These are phyloP conservation scores for Bedellia somnulentella DNA, from an alignment of 2,888 invertebrate species.

Conservation along the genomic window DNA sequence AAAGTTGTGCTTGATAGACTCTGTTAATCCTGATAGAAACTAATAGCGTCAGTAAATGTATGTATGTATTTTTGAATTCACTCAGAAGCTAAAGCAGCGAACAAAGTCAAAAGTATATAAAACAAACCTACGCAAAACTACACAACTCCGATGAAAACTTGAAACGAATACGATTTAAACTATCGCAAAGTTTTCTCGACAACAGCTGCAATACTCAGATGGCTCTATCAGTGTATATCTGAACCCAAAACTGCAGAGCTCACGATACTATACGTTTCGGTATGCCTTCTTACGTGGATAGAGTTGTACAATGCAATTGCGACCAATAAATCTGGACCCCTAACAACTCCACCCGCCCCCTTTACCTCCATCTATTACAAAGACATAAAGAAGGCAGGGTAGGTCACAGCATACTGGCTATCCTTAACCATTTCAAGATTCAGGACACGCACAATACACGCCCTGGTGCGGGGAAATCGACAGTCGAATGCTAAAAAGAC, in stretches of 20 bases:
- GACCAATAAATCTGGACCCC: conserved; percentile 3
- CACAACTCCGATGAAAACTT: too few species aligned
- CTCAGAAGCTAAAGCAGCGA: too few species aligned
- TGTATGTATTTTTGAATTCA: too few species aligned
- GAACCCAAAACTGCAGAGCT: conserved; percentile 1
- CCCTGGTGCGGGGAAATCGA: conserved; percentile 10
- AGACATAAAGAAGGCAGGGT: conserved; percentile 1
- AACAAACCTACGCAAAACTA: too few species aligned
- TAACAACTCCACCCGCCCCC: background rate
- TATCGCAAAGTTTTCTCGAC: too few species aligned
- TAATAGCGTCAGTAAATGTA: too few species aligned
- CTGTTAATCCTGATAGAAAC: too few species aligned
- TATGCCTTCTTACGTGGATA: conserved; percentile 1
- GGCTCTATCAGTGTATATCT: too few species aligned
- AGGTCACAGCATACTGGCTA: conserved; percentile 1
- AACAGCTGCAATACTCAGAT: too few species aligned
- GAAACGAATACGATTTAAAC: too few species aligned
- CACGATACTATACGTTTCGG: background rate
- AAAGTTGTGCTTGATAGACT: too few species aligned
- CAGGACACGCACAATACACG: conserved; percentile 10
- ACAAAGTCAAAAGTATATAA: too few species aligned
- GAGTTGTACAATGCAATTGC: conserved; percentile 2
- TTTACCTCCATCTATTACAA: background rate
- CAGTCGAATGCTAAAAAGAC: conserved; percentile 12
- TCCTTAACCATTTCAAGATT: conserved; percentile 7